These are phyloP conservation scores for Amblyteles armatorius DNA, from an alignment of 2,888 invertebrate genomes.

Conservation along the genomic window DNA sequence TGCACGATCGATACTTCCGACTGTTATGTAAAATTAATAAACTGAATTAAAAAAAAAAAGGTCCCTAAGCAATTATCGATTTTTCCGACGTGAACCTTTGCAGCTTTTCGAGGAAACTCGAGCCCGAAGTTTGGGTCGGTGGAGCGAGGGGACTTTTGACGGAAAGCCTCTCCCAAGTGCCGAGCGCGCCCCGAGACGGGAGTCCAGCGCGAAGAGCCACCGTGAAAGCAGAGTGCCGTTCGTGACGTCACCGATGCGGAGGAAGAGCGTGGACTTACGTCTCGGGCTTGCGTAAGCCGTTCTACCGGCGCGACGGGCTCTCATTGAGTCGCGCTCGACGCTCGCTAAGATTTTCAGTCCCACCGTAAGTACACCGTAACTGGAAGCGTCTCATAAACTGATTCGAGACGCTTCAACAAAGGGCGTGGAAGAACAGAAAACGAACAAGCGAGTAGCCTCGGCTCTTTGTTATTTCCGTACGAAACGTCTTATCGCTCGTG, in stretches of 20 bases:
- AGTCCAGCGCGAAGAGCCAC: constrained; percentile 8
- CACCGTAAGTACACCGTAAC: background rate
- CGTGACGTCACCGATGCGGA: constrained; percentile 45
- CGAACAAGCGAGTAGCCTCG: background rate
- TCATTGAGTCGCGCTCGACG: background rate
- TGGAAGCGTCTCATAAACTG: background rate
- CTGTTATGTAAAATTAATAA: constrained; percentile 63
- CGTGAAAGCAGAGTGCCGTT: constrained; percentile 42
- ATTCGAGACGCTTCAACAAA: background rate
- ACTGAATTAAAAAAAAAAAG: constrained; percentile 20
- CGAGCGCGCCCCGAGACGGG: constrained; percentile 3
- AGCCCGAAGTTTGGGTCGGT: constrained; percentile 3
- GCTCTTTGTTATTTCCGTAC: background rate
- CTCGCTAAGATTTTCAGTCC: background rate
- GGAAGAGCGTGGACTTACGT: constrained; percentile 41
- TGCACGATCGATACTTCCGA: constrained; percentile 55
- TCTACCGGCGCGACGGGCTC: background rate
- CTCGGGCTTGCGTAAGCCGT: constrained; percentile 36
- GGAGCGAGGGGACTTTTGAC: background rate
- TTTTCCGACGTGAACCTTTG: constrained; percentile 30
- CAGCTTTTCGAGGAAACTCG: constrained; percentile 23
- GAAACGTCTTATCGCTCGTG: constrained; percentile 28
- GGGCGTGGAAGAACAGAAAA: constrained; percentile 14
- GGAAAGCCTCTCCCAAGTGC: background rate
- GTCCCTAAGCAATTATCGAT: constrained; percentile 2